phyloP scores from a whole-genome alignment of 2,113 vertebrate species.

The Uria lomvia region DNA sequence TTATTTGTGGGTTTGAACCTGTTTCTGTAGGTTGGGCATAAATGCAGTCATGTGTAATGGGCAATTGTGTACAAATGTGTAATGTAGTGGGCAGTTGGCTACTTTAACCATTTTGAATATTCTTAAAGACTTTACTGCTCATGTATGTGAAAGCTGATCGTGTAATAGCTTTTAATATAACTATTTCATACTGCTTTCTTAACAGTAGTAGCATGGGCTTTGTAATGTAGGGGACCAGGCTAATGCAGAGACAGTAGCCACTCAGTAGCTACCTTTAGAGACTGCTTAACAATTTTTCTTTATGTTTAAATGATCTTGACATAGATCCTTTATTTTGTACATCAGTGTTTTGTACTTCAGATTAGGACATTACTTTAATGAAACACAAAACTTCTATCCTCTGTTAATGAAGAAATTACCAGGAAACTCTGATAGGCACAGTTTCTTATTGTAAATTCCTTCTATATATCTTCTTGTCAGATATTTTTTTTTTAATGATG shows the following conservation, averaged over 20 bases:
- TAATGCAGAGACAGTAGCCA: fast-evolving
- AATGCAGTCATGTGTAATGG: background rate
- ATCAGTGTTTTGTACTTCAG: background rate
- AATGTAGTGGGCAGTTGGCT: background rate
- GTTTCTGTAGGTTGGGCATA: background rate
- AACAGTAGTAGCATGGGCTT: background rate
- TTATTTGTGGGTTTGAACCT: background rate
- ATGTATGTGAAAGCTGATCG: background rate
- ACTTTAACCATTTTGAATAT: background rate
- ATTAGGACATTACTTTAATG: background rate
- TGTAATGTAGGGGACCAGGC: background rate
- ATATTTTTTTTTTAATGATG: background rate
- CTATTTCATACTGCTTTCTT: background rate
- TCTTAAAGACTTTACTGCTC: background rate
- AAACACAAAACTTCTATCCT: fast-evolving
- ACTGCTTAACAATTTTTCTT: background rate
- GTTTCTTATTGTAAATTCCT: background rate
- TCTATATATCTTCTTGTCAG: background rate
- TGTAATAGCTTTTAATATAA: background rate
- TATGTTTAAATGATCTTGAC: background rate
- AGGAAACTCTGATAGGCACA: background rate
- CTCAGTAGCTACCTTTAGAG: background rate
- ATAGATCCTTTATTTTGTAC: background rate
- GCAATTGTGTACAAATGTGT: background rate
- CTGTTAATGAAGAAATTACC: background rate